Base-by-base conservation (phyloP, 2,888 invertebrate genomes). In the Tortricodes alternella region DNA sequence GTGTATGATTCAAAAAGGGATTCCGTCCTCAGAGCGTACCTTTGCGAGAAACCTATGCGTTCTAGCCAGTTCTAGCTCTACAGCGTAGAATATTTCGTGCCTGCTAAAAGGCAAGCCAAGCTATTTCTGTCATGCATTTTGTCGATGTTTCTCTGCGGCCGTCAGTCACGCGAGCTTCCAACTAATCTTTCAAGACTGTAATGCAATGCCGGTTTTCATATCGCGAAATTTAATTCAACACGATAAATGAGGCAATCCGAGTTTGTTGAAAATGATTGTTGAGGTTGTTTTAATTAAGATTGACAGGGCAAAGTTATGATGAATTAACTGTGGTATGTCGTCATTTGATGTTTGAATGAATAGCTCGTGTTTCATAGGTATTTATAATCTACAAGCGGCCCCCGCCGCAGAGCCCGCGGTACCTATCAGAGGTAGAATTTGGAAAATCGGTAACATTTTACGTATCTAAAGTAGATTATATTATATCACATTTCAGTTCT, bases 71-170 rank as follows among this genome's bases (percentile, higher is more conserved):
- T 29, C 11, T 29, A 29, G 11, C 4, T 29, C 29, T 29, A 11
- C 11, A 3, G 29, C 29, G 11, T 4, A n/a, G n/a, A n/a, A n/a
- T n/a, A 9, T 29, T 29, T 29, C 29, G 11, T n/a, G 29, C 29
- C 29, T 29, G 3, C 11, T 29, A n/a, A 29, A 29, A 29, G 9
- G 29, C n/a, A n/a, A 29, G 50, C 56, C 43, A 46, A 59, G 50
- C 56, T 56, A 63, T 63, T 61, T 53, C 44, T 18, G 23, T 37
- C 51, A 43, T 49, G 60, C 35, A 51, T 56, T 60, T 71, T 66
- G 67, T 65, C 64, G 61, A 53, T 68, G 72, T 64, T 67, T 65
- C 57, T 62, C 63, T 67, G 72, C 65, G 72, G 66, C 58, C 63
- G 62, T 46, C 62, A 37, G 59, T 51, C 62, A 61, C 64, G 64